phyloP scores from a whole-genome alignment of 2,113 vertebrate species.

The Pelodiscus sinensis region DNA sequence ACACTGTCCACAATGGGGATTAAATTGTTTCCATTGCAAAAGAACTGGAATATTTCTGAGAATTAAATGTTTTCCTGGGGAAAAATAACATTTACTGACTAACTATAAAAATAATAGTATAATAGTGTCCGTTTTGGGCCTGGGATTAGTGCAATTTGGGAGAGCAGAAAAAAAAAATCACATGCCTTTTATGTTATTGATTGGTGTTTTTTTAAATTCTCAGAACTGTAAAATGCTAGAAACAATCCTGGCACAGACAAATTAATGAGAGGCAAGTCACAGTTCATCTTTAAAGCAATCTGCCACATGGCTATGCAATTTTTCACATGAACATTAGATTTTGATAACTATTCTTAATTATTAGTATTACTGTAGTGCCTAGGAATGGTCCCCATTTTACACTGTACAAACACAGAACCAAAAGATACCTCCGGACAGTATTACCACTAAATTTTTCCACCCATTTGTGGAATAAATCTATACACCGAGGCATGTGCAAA shows the following conservation, averaged over 20 bases:
- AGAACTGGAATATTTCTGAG: background rate
- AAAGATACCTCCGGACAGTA: background rate
- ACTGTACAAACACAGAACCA: accelerated
- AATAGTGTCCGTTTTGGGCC: background rate
- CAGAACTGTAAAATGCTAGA: background rate
- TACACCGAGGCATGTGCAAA: no score
- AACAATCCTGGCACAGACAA: background rate
- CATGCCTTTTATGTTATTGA: background rate
- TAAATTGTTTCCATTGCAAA: background rate
- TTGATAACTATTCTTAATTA: background rate
- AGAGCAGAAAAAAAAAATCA: background rate
- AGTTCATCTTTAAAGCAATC: background rate
- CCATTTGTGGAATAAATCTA: no score
- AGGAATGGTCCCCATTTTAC: background rate
- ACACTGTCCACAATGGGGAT: background rate
- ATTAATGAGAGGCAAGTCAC: background rate
- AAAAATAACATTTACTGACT: background rate
- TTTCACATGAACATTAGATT: background rate
- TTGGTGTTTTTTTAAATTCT: background rate
- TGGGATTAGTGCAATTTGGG: background rate
- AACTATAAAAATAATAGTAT: background rate
- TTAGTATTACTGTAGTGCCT: background rate
- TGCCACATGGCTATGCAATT: background rate
- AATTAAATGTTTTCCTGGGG: background rate
- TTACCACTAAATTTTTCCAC: no score